phyloP scores from a whole-genome alignment of 2,888 invertebrate species.

The Ischnus inquisitorius region DNA sequence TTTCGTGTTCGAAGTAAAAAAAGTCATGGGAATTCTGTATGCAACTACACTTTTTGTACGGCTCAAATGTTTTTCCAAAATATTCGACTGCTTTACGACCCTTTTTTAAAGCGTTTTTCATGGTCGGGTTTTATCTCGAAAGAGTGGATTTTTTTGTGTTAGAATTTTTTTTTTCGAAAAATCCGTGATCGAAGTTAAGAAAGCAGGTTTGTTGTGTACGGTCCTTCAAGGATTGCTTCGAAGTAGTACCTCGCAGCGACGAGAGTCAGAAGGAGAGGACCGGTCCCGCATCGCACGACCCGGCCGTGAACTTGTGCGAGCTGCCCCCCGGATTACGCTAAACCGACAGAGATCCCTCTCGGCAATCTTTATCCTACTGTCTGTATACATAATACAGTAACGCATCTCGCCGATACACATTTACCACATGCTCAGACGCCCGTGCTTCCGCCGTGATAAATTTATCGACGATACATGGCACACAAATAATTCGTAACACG shows the following conservation, averaged over 20 bases:
- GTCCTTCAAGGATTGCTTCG: constrained; percentile 5
- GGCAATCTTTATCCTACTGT: constrained; percentile 18
- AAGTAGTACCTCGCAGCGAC: not conserved
- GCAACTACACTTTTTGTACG: no score
- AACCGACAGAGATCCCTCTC: constrained; percentile 1
- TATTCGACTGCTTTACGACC: no score
- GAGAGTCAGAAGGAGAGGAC: constrained; percentile 39
- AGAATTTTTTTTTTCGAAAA: not conserved
- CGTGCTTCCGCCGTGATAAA: constrained; percentile 71
- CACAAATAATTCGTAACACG: constrained; percentile 35
- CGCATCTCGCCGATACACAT: constrained; percentile 36
- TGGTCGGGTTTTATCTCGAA: no score
- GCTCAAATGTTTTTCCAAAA: no score
- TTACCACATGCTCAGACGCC: constrained; percentile 35
- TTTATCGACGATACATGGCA: constrained; percentile 55
- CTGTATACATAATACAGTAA: constrained; percentile 22
- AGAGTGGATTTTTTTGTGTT: not conserved
- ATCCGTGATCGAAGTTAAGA: not conserved
- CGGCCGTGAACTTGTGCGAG: constrained; percentile 71
- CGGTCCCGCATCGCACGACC: constrained; percentile 64
- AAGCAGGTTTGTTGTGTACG: not conserved
- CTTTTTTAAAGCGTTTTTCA: no score
- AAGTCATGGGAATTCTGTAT: no score
- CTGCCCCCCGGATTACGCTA: constrained; percentile 59
- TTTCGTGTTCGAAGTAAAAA: no score